Percentiles rank a stretch among this genome's conserved stretches.
Evolutionary conservation across 2,888 invertebrate species (phyloP).

Genomic region (Microplitis manilae): DNA sequence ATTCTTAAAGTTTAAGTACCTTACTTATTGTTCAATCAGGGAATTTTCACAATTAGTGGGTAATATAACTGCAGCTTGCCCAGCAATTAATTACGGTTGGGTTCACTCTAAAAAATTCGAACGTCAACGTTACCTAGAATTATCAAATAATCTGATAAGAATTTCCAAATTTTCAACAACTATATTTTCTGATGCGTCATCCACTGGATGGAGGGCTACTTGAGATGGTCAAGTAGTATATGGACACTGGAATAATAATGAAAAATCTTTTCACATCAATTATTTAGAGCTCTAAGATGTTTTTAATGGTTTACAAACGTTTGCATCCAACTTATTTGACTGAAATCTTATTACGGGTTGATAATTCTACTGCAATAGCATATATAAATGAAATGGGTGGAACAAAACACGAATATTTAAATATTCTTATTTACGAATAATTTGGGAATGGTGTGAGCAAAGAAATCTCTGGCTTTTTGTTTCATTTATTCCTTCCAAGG

Average conservation of each 20-base stretch:
- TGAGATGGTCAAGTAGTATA: neutral
- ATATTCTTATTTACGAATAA: neutral
- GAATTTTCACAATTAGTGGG: slow-evolving; percentile 39
- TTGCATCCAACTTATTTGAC: slow-evolving; percentile 30
- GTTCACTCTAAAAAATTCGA: slow-evolving; percentile 45
- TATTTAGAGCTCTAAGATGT: slow-evolving; percentile 39
- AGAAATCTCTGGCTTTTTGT: slow-evolving; percentile 5
- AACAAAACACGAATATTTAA: neutral
- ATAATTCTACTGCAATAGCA: slow-evolving; percentile 44
- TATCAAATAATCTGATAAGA: neutral
- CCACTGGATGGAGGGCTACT: slow-evolving; percentile 14
- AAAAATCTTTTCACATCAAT: slow-evolving; percentile 38
- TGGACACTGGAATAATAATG: slow-evolving; percentile 33
- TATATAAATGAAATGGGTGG: slow-evolving; percentile 33
- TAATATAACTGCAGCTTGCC: neutral
- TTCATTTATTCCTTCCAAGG: slow-evolving; percentile 7
- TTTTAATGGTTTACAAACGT: slow-evolving; percentile 39
- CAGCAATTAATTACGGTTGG: slow-evolving; percentile 31
- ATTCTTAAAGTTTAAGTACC: slow-evolving; percentile 8
- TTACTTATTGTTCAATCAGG: slow-evolving; percentile 46
- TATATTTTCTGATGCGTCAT: slow-evolving; percentile 28
- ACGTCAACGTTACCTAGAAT: slow-evolving; percentile 39
- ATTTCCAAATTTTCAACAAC: slow-evolving; percentile 14
- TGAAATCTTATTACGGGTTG: slow-evolving; percentile 39
- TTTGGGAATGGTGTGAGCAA: slow-evolving; percentile 3